Base-by-base conservation (phyloP, 2,797 vertebrate species). In the Discoglossus pictus region DNA sequence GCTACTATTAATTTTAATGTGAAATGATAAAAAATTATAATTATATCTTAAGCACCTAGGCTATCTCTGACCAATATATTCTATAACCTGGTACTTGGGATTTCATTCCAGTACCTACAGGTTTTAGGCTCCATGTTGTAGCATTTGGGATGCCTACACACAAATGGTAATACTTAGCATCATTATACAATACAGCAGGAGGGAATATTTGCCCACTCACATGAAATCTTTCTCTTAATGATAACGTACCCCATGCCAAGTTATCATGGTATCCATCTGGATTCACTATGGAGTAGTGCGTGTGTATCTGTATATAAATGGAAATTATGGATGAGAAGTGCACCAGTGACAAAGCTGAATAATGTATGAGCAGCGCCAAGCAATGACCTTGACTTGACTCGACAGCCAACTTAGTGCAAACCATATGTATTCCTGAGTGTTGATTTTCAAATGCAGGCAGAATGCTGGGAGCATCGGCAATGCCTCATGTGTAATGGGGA, bases 401-500 rank as follows among this genome's bases (percentile, higher is more conserved):
- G 36, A 60, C 44, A 59, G 25, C 27, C 27, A 15, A 16, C 38
- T 60, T 60, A 68, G 65, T 68, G 35, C 13, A 15, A 68, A 68
- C 60, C 65, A 61, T n/a, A 38, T 68, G 65, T 25, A 11, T n/a
- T 13, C 9, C 10, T 12, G 36, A 24, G 53, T 15, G 50, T 51
- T 24, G 34, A 35, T 48, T 65, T 43, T 65, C 6, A 52, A 47
- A 46, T 55, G 25, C 20, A 48, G 38, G 24, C 12, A 9, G 24
- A 42, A 44, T 7, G 15, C 10, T 17, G 17, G 17, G 21, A 48
- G 11, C 8, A 24, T 25, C 21, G 10, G 1, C 0, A 24, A 21
- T 35, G 31, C 55, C 20, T 51, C 46, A 17, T 44, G 40, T 24
- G 18, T 48, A 67, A 58, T 67, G 18, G 9, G 44, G 27, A 47